A percentile compares a stretch with the other conserved stretches of the same genome.
phyloP scores from a whole-genome alignment of 2,113 vertebrate species.

The Candoia aspera region DNA sequence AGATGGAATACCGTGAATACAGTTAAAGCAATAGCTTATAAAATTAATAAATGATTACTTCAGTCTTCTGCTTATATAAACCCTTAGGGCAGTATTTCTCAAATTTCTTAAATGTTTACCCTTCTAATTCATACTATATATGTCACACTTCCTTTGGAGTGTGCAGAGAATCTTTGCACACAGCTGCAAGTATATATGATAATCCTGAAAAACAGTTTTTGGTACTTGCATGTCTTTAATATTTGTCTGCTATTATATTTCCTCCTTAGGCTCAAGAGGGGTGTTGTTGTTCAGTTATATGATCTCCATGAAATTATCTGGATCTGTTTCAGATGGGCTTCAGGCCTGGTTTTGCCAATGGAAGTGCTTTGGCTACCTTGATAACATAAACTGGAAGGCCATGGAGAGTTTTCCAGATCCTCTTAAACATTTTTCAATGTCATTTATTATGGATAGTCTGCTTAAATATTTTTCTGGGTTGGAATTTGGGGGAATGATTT shows the following conservation, averaged over 20 bases:
- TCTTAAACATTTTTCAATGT: neutral
- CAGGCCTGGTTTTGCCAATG: neutral
- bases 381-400: neutral
- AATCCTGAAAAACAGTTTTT: neutral
- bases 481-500: neutral
- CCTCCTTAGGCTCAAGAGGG: neutral
- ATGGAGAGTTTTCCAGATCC: neutral
- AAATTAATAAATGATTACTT: neutral
- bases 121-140: neutral
- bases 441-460: neutral
- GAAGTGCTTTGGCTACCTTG: neutral
- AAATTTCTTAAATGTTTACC: neutral
- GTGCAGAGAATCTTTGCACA: neutral
- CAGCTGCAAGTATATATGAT: neutral
- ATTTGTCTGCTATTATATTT: neutral
- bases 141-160: neutral
- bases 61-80: neutral
- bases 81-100: neutral
- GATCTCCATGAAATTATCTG: neutral
- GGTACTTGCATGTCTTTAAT: neutral
- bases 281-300: neutral
- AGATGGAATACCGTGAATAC: neutral
- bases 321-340: neutral
- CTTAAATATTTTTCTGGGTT: neutral
- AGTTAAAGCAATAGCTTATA: neutral